Percentiles rank a stretch among this genome's conserved stretches.
Conservation (phyloP, 1,140 invertebrate species). For the Meloidogyne chitwoodi region DNA sequence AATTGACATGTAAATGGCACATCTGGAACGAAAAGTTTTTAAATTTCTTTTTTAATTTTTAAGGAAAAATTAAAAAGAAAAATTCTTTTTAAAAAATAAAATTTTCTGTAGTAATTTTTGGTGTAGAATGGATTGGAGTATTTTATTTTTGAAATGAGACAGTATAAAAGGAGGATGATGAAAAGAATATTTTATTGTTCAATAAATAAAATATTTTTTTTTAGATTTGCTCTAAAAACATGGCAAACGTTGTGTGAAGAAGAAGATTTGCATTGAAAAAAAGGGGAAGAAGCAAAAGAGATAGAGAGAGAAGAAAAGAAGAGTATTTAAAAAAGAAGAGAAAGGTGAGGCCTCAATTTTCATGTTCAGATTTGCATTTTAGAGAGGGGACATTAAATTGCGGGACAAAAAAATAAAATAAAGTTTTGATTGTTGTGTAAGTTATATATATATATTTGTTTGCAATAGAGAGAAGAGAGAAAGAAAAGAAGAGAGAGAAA, state of each 20-base stretch:
- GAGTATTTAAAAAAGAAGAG: background rate
- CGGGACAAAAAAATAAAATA: too few relatives aligned
- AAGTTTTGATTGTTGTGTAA: too few relatives aligned
- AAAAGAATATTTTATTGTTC: background rate
- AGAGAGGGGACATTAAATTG: too few relatives aligned
- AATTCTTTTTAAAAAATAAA: too few relatives aligned
- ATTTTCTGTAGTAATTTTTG: background rate
- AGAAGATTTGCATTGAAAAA: background rate
- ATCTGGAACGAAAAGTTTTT: conserved; percentile 11
- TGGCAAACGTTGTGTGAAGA: background rate
- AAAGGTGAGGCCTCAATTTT: background rate
- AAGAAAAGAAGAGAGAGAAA: too few relatives aligned
- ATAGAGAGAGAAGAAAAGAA: background rate
- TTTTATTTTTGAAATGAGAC: background rate
- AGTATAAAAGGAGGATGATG: background rate
- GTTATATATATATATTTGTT: too few relatives aligned
- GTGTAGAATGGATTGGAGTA: background rate
- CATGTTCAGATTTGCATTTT: background rate
- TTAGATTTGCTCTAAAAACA: background rate
- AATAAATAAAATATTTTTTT: background rate
- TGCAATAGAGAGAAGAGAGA: too few relatives aligned
- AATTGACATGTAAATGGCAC: conserved; percentile 11
- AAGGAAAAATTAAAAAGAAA: too few relatives aligned
- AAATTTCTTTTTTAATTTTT: background rate
- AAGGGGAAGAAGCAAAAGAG: too few relatives aligned